Percentiles rank a stretch among this genome's conserved stretches.
Evolutionary conservation across 2,888 invertebrate species (phyloP).

Genomic region (Gryllus longicercus): DNA sequence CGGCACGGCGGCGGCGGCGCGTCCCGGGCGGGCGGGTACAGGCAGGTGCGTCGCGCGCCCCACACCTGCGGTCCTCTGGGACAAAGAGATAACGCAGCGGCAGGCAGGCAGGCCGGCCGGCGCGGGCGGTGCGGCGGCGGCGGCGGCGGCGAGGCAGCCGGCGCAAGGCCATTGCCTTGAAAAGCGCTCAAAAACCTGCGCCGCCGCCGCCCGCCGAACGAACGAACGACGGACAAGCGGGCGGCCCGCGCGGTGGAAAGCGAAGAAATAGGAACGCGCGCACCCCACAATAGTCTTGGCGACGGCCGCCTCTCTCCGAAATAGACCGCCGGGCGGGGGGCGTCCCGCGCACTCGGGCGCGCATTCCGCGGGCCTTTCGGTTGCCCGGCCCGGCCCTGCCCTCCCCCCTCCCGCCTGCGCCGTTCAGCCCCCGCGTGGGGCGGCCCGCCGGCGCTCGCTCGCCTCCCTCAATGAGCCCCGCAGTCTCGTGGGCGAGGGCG

Average conservation of each 20-base stretch:
- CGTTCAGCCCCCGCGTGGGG: too few relatives aligned
- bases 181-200: slow-evolving; percentile 6
- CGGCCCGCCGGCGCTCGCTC: neutral
- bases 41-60: neutral
- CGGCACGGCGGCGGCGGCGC: neutral
- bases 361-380: neutral
- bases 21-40: neutral
- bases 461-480: neutral
- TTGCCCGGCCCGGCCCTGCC: neutral
- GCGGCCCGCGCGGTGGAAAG: neutral
- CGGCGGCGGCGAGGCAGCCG: neutral
- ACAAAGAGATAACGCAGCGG: slow-evolving; percentile 17
- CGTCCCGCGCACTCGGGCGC: neutral
- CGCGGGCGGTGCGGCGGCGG: neutral
- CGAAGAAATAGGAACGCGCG: neutral
- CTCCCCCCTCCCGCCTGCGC: too few relatives aligned
- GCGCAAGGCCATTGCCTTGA: slow-evolving; percentile 9
- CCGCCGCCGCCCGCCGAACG: too few relatives aligned
- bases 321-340: neutral
- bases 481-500: neutral
- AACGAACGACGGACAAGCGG: neutral
- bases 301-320: neutral
- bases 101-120: neutral
- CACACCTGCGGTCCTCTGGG: neutral
- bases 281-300: neutral